A percentile compares a stretch with the other conserved stretches of the same genome.
Evolutionary conservation across 2,797 vertebrate species (phyloP).

Genomic region (Clarias platycephalus): DNA sequence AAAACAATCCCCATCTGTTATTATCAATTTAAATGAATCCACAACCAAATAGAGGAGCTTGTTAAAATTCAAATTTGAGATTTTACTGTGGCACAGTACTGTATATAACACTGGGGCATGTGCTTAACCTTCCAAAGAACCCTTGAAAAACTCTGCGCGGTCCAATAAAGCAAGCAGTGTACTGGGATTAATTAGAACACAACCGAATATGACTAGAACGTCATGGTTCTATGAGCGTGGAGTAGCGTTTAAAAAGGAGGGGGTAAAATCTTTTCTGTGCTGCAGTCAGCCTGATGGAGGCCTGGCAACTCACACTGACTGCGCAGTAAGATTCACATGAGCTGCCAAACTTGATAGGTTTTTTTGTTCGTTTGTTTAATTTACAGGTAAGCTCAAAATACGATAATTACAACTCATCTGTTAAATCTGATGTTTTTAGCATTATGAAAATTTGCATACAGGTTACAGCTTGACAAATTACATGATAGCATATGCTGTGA

Average conservation of each 20-base stretch:
- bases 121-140: background rate
- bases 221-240: background rate
- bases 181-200: slow-evolving; percentile 23
- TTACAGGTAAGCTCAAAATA: slow-evolving; percentile 11
- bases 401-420: slow-evolving; percentile 9
- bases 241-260: background rate
- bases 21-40: no score
- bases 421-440: background rate
- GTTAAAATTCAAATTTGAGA: no score
- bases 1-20: no score
- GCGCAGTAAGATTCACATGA: background rate
- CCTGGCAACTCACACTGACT: slow-evolving; percentile 12
- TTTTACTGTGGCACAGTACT: no score
- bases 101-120: no score
- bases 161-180: background rate
- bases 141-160: background rate
- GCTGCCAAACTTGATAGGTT: slow-evolving; percentile 13
- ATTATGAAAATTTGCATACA: slow-evolving; percentile 23
- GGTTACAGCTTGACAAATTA: slow-evolving; percentile 8
- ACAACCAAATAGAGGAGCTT: no score
- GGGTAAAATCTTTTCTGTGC: slow-evolving; percentile 6
- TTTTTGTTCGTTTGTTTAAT: slow-evolving; percentile 7
- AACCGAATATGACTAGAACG: slow-evolving; percentile 14
- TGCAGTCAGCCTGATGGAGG: slow-evolving; percentile 15
- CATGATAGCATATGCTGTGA: slow-evolving; percentile 7